Percentiles rank a stretch among this genome's conserved stretches.
phyloP scores from a whole-genome alignment of 2,797 vertebrate species.

The Alectoris magna region DNA sequence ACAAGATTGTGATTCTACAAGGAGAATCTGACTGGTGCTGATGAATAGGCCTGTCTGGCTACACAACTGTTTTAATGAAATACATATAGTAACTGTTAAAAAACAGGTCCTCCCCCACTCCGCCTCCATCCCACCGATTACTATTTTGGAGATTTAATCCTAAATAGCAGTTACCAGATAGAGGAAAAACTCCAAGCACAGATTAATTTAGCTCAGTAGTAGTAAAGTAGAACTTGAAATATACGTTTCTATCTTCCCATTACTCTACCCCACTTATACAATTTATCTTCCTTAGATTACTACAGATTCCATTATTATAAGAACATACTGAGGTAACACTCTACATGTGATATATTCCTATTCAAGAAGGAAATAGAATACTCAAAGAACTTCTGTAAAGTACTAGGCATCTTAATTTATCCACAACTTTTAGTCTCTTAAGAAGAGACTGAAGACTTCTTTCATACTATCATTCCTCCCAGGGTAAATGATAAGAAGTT shows the following conservation, averaged over 20 bases:
- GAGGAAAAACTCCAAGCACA: not conserved
- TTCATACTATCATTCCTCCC: not conserved
- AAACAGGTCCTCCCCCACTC: not conserved
- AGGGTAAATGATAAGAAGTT: not conserved
- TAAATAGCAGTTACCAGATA: rapidly evolving
- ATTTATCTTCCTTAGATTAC: not conserved
- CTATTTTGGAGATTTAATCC: not conserved
- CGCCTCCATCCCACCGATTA: not conserved
- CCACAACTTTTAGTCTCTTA: not conserved
- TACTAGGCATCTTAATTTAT: not conserved
- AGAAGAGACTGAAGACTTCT: not conserved
- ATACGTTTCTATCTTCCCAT: not conserved
- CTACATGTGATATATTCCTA: not conserved
- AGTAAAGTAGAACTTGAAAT: not conserved
- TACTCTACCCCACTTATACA: not conserved
- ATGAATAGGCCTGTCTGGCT: not conserved
- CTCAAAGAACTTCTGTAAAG: not conserved
- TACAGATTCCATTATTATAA: not conserved
- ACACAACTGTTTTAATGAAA: not conserved
- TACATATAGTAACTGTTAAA: not conserved
- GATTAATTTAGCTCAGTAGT: not conserved
- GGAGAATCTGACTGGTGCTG: not conserved
- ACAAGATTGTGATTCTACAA: not conserved
- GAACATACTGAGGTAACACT: not conserved
- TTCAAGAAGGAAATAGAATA: not conserved